Evolutionary conservation across 2,797 vertebrate genomes (phyloP).

Genomic region (Eulemur coronatus): DNA sequence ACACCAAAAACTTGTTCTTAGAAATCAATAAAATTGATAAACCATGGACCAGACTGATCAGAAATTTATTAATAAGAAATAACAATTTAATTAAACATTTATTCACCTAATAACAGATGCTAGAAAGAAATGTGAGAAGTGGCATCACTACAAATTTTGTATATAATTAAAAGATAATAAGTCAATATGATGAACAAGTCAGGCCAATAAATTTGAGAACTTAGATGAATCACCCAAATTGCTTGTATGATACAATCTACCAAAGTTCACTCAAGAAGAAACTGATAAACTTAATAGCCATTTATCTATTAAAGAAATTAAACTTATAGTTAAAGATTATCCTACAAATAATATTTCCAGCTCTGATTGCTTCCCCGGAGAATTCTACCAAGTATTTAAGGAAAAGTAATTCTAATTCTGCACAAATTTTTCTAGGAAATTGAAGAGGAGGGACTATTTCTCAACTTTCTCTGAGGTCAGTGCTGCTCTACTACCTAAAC

Average conservation of each 20-base stretch:
- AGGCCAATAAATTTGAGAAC: not conserved
- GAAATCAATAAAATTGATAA: not conserved
- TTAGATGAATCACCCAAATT: not conserved
- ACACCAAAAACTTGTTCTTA: not conserved
- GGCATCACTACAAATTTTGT: not conserved
- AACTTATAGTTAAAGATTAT: not conserved
- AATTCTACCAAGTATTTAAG: not conserved
- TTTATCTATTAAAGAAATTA: not conserved
- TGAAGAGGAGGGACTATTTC: not conserved
- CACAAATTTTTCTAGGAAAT: not conserved
- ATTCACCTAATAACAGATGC: not conserved
- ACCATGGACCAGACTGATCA: not conserved
- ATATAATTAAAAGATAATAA: not conserved
- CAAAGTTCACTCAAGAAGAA: not conserved
- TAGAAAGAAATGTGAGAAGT: not conserved
- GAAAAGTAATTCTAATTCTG: not conserved
- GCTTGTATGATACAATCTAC: not conserved
- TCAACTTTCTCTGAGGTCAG: not conserved
- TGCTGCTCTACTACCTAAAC: not conserved
- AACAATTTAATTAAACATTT: not conserved
- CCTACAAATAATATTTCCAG: not conserved
- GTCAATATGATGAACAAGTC: not conserved
- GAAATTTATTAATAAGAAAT: conserved; percentile 18
- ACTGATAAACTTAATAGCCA: not conserved
- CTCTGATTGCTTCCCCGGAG: not conserved